Evolutionary conservation across 1,140 invertebrate genomes (phyloP), one percentile per base, ranked within the genome.

Genomic region (Augochlora pura): DNA sequence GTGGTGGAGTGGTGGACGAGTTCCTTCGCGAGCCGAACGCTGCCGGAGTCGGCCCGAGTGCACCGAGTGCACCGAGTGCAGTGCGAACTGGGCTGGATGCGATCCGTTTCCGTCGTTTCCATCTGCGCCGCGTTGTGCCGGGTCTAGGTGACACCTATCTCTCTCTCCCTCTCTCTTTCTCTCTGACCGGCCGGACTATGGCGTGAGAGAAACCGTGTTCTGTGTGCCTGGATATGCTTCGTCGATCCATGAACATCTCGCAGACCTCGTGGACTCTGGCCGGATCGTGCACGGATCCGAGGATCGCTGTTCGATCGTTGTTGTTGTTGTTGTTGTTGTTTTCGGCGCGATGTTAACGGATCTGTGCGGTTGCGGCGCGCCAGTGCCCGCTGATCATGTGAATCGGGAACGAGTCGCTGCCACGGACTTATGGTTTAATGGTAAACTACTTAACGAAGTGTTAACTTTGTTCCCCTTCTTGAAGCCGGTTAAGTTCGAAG

Each of bases 1-100:
- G 70, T 79, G 63, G 71, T 74, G 69, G 62, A 60, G 70, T 79
- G 77, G 52, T 66, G 77, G 70, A 79, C 77, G 52, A 74, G 78
- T 80, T 80, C 46, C 39, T 68, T 75, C 71, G 77, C 70, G 71
- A 80, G 57, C 60, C 77, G 70, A 67, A 23, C 5, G 39, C 39
- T 38, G 49, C 71, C 60, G 63, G 52, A 32, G 23, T 7, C 3
- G 59, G 62, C n/a, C 52, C 49, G 64, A 46, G 42, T 46, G 42
- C 42, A 46, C 42, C 42, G 42, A 42, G 42, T 42, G 39, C 39
- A 42, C 42, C 46, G 42, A 68, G 64, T 76, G 65, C 10, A 23
- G 25, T 63, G 79, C 69, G 73, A 76, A 77, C n/a, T 57, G 38
- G 49, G 25, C 25, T 14, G 5, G 42, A 54, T 54, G 76, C 9